Conservation (phyloP, 2,113 vertebrate species). For the Vanacampus margaritifer region DNA sequence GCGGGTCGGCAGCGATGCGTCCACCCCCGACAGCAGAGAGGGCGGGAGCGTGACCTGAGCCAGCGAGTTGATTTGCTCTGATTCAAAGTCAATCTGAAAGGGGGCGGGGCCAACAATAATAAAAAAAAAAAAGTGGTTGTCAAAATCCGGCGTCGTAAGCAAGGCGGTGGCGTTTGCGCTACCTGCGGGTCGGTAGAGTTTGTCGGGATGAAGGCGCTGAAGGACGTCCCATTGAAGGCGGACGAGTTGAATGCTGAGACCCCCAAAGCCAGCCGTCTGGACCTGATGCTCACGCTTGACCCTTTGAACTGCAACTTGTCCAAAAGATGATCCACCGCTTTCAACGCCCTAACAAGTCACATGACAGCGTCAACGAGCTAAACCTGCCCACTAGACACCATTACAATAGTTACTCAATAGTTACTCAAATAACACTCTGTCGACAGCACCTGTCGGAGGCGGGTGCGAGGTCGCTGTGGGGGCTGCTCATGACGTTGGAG, state of each 20-base stretch:
- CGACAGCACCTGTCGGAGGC: conserved; percentile 75
- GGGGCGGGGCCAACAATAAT: neutral
- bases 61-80: conserved; percentile 66
- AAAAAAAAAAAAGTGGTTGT: neutral
- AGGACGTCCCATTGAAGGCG: conserved; percentile 77
- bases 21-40: conserved; percentile 77
- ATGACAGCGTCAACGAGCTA: neutral
- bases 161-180: conserved; percentile 10
- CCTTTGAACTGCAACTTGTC: conserved; percentile 85
- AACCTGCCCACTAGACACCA: neutral
- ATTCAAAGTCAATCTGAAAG: conserved; percentile 82
- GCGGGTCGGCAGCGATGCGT: conserved; percentile 74
- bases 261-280: conserved; percentile 82
- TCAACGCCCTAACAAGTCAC: conserved; percentile 77
- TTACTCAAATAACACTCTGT: neutral
- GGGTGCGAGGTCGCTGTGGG: conserved; percentile 72
- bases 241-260: conserved; percentile 77
- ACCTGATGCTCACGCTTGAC: conserved; percentile 80
- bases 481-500: conserved; percentile 90
- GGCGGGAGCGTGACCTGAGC: conserved; percentile 83
- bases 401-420: neutral
- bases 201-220: conserved; percentile 79
- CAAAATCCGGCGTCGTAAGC: neutral
- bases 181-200: conserved; percentile 86
- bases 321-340: conserved; percentile 85